Percentiles rank a stretch among this genome's conserved stretches.
Evolutionary conservation across 2,113 vertebrate species (phyloP).

Genomic region (Oriolus oriolus): DNA sequence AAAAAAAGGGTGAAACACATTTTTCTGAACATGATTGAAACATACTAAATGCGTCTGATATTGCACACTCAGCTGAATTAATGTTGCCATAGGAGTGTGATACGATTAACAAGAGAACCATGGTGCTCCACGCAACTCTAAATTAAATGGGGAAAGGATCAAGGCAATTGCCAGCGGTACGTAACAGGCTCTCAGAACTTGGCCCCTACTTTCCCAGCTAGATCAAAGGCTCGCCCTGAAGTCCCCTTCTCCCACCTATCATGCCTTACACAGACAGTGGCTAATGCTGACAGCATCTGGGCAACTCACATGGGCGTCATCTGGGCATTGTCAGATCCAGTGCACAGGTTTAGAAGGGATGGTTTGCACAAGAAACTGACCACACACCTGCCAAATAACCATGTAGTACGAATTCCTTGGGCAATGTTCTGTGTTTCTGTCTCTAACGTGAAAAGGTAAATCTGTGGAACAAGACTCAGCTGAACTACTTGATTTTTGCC

Average conservation of each 20-base stretch:
- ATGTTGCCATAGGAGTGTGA: not conserved
- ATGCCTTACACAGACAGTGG: not conserved
- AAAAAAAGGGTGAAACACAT: not conserved
- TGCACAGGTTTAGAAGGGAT: not conserved
- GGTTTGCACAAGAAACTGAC: not conserved
- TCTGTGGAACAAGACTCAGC: not conserved
- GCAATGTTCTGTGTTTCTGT: not conserved
- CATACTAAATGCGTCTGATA: not conserved
- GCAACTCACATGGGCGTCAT: not conserved
- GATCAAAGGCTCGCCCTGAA: not conserved
- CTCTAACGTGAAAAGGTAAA: not conserved
- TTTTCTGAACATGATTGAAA: not conserved
- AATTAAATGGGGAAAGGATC: rapidly evolving
- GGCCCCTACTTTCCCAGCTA: not conserved
- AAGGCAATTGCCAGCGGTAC: not conserved
- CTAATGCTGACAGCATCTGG: not conserved
- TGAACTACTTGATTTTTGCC: not conserved
- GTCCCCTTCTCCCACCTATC: rapidly evolving
- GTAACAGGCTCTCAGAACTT: not conserved
- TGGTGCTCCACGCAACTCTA: not conserved
- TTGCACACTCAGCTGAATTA: not conserved
- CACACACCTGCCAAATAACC: not conserved
- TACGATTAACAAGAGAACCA: not conserved
- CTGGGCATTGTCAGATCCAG: not conserved
- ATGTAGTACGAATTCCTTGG: not conserved